A percentile compares a stretch with the other conserved stretches of the same genome.
Conservation (phyloP, 2,113 vertebrate species). For the Chascanopsetta lugubris region DNA sequence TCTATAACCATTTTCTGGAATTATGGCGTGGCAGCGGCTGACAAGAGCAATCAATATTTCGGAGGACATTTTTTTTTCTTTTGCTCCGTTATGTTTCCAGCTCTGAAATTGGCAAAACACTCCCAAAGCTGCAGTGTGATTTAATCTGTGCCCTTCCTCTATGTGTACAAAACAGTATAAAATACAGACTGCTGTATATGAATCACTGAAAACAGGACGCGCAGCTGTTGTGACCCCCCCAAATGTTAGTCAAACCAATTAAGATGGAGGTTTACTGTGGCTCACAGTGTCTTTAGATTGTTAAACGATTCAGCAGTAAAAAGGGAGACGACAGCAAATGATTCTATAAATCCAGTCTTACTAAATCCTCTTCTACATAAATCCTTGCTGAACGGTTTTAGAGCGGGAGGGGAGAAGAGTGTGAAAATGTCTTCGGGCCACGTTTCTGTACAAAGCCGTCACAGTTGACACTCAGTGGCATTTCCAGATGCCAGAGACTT, state of each 20-base stretch:
- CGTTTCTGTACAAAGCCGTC: constrained; percentile 23
- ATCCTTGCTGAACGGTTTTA: constrained; percentile 10
- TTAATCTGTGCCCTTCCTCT: constrained; percentile 5
- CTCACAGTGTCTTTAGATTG: constrained; percentile 4
- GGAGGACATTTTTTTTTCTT: not conserved
- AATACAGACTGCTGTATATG: not conserved
- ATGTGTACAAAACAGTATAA: not conserved
- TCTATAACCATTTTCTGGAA: constrained; percentile 1
- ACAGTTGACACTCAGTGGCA: constrained; percentile 29
- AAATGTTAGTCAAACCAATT: constrained; percentile 10
- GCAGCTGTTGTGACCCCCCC: constrained; percentile 6
- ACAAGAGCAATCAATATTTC: not conserved
- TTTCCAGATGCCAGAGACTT: constrained; percentile 18
- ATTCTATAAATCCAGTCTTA: constrained; percentile 20
- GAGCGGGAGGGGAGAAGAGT: not conserved
- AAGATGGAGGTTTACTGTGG: constrained; percentile 25
- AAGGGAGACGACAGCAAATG: constrained; percentile 16
- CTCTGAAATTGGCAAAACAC: not conserved
- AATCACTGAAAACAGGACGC: not conserved
- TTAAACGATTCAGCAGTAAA: constrained; percentile 31
- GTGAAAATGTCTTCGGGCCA: constrained; percentile 37
- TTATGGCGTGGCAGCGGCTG: not conserved
- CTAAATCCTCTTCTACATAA: constrained; percentile 15
- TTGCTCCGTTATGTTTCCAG: not conserved
- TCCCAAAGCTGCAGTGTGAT: constrained; percentile 1